Conservation (phyloP, 2,797 vertebrate species). For the Carcharodon carcharias region DNA sequence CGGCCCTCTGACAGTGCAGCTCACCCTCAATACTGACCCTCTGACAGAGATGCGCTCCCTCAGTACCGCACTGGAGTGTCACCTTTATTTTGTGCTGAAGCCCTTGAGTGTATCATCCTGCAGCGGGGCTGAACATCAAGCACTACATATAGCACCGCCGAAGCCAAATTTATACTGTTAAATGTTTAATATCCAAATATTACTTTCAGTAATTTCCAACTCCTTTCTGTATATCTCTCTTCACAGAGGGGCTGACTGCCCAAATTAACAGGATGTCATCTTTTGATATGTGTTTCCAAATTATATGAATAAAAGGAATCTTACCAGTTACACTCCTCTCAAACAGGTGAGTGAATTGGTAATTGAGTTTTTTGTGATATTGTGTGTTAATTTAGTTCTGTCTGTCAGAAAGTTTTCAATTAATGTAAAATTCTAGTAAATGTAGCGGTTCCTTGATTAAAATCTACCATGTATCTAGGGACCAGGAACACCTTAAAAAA, state of each 20-base stretch:
- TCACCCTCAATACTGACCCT: no score
- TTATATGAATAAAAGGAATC: conserved; percentile 17
- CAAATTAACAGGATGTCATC: background rate
- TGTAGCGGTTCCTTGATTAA: background rate
- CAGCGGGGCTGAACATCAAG: background rate
- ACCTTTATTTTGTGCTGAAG: no score
- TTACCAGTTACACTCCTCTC: background rate
- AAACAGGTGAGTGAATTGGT: background rate
- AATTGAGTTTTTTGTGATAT: background rate
- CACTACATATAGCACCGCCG: background rate
- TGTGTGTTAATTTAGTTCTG: background rate
- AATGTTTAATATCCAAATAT: background rate
- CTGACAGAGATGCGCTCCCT: no score
- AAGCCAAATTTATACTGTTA: background rate
- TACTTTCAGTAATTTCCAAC: background rate
- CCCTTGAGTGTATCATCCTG: background rate
- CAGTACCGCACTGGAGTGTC: no score
- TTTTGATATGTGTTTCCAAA: background rate
- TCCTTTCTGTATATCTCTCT: background rate
- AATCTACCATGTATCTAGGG: background rate
- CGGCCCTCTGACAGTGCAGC: no score
- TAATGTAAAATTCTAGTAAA: background rate
- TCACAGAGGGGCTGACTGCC: background rate
- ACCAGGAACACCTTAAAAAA: background rate
- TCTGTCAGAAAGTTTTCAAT: background rate